Evolutionary conservation across 1,140 invertebrate species (phyloP).

Genomic region (Drosophila simulans): DNA sequence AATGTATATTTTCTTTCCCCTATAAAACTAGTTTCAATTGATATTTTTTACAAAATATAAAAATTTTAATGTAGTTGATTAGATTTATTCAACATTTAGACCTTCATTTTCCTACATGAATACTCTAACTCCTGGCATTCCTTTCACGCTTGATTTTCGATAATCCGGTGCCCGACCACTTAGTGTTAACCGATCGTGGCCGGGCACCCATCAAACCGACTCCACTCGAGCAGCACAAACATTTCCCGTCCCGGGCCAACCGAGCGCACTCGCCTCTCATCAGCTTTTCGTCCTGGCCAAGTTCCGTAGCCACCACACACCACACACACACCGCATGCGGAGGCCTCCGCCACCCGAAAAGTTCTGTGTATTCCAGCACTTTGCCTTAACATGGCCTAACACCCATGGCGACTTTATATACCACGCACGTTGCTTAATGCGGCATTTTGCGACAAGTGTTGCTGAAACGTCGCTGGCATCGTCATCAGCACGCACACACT

Average conservation of each 20-base stretch:
- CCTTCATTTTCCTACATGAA: background rate
- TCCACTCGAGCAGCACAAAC: conserved; percentile 18
- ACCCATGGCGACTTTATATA: conserved; percentile 75
- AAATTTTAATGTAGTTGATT: too few relatives aligned
- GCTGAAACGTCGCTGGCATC: conserved; percentile 73
- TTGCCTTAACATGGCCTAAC: conserved; percentile 43
- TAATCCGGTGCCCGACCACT: conserved; percentile 14
- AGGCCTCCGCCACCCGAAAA: background rate
- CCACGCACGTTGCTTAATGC: conserved; percentile 78
- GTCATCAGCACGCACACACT: conserved; percentile 64
- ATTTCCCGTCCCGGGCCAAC: conserved; percentile 18
- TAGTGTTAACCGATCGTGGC: conserved; percentile 47
- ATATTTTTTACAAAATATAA: background rate
- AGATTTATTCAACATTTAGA: too few relatives aligned
- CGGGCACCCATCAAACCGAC: conserved; percentile 12
- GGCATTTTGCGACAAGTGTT: conserved; percentile 82
- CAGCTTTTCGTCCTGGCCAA: conserved; percentile 43
- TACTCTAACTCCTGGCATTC: too few relatives aligned
- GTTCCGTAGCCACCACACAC: conserved; percentile 31
- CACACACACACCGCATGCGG: background rate
- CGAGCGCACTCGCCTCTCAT: conserved; percentile 29
- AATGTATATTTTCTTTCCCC: too few relatives aligned
- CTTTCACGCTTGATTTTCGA: background rate
- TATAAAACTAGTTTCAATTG: background rate
- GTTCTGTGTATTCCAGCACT: conserved; percentile 21